Conservation (phyloP, 2,888 invertebrate species). For the Drosophila pullipes region DNA sequence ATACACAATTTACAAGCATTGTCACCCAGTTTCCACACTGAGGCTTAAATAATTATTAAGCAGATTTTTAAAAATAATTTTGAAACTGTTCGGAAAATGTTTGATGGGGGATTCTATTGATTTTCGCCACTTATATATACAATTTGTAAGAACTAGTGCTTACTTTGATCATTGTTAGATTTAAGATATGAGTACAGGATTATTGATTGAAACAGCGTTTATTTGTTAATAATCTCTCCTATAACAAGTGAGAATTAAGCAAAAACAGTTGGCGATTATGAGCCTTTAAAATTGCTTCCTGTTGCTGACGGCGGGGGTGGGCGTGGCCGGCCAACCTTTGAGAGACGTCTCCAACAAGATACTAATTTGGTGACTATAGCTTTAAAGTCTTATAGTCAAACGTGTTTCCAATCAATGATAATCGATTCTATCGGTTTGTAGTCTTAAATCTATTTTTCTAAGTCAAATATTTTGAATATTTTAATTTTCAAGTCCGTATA, state of each 20-base stretch:
- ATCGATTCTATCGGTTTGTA: neutral
- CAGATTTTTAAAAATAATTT: neutral
- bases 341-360: neutral
- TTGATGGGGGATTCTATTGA: neutral
- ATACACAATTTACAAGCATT: neutral
- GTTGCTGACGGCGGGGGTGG: no score
- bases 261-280: neutral
- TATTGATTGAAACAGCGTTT: neutral
- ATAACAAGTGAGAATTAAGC: neutral
- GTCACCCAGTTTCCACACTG: neutral
- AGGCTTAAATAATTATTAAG: neutral
- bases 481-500: accelerated
- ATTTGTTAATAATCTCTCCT: neutral
- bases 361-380: neutral
- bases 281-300: neutral
- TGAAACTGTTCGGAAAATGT: neutral
- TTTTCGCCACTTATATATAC: no score
- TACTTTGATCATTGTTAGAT: no score
- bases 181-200: neutral
- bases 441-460: neutral
- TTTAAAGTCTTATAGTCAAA: no score
- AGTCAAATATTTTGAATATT: neutral
- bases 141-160: no score
- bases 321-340: neutral
- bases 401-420: no score